phyloP scores from a whole-genome alignment of 2,797 vertebrate genomes.

The Sorex maritimensis region DNA sequence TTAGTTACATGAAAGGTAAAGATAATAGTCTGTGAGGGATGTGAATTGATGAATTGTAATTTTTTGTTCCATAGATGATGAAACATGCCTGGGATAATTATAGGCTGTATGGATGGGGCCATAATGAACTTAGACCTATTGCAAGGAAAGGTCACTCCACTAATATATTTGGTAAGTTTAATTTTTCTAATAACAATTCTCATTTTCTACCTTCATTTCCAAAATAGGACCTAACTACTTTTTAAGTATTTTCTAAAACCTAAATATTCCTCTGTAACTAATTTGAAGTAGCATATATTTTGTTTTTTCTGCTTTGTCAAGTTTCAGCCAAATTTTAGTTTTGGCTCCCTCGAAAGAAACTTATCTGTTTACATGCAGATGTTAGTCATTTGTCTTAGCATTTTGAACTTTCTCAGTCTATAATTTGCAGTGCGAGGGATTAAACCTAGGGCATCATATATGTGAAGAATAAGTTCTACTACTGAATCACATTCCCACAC shows the following conservation, averaged over 20 bases:
- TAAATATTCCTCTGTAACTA: slow-evolving; percentile 14
- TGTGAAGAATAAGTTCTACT: too few relatives aligned
- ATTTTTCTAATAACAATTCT: slow-evolving; percentile 66
- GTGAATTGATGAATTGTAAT: slow-evolving; percentile 52
- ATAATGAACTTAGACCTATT: slow-evolving; percentile 99
- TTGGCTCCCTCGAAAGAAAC: slow-evolving; percentile 18
- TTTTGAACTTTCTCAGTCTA: slow-evolving; percentile 42
- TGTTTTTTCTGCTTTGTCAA: not conserved
- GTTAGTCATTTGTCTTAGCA: slow-evolving; percentile 38
- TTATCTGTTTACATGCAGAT: not conserved
- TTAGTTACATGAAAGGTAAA: slow-evolving; percentile 37
- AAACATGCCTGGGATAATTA: slow-evolving; percentile 99
- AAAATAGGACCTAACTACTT: slow-evolving; percentile 21
- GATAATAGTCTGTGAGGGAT: slow-evolving; percentile 59
- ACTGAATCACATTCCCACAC: not conserved
- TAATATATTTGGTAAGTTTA: slow-evolving; percentile 98
- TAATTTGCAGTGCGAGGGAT: not conserved
- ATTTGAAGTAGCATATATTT: slow-evolving; percentile 29
- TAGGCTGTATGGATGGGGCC: slow-evolving; percentile 98
- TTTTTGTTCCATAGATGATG: slow-evolving; percentile 95
- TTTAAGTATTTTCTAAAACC: slow-evolving; percentile 49
- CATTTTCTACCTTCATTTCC: slow-evolving; percentile 52
- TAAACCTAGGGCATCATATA: too few relatives aligned
- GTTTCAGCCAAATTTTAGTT: slow-evolving; percentile 45
- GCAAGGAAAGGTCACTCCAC: slow-evolving; percentile 99